These are phyloP conservation scores for Sesamia nonagrioides DNA, from an alignment of 1,140 invertebrate genomes.

Conservation along the genomic window DNA sequence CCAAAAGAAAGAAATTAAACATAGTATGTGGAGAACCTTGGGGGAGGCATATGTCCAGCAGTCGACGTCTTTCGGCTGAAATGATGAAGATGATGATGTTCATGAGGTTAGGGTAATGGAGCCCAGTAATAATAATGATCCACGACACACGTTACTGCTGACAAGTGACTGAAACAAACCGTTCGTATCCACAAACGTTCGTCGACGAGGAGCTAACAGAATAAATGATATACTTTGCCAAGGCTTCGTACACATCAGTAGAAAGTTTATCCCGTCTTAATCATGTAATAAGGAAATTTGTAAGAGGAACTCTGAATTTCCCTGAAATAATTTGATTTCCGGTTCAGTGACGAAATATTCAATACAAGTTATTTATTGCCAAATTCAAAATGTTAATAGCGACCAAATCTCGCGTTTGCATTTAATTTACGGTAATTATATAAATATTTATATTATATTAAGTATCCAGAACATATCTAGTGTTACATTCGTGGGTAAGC, in stretches of 20 bases:
- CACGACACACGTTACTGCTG: no score
- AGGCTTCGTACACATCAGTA: constrained; percentile 8
- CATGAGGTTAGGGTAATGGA: not conserved
- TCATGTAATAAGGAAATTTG: constrained; percentile 15
- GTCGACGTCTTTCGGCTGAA: no score
- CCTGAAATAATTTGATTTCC: constrained; percentile 9
- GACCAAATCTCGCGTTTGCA: not conserved
- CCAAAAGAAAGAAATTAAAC: no score
- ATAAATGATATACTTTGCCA: constrained; percentile 23
- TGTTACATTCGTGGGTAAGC: no score
- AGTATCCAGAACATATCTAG: no score
- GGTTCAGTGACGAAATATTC: not conserved
- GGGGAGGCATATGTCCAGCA: no score
- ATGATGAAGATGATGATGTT: no score
- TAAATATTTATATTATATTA: no score
- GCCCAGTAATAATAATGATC: no score
- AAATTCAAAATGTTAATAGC: not conserved
- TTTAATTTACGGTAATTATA: not conserved
- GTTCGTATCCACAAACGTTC: not conserved
- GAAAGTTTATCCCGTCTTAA: constrained; percentile 12
- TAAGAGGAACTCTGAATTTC: not conserved
- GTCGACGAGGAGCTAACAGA: constrained; percentile 10
- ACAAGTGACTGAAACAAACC: no score
- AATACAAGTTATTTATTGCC: constrained; percentile 6
- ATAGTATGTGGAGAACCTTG: no score